Base-by-base conservation (phyloP, 2,888 invertebrate species). In the Lysandra bellargus region DNA sequence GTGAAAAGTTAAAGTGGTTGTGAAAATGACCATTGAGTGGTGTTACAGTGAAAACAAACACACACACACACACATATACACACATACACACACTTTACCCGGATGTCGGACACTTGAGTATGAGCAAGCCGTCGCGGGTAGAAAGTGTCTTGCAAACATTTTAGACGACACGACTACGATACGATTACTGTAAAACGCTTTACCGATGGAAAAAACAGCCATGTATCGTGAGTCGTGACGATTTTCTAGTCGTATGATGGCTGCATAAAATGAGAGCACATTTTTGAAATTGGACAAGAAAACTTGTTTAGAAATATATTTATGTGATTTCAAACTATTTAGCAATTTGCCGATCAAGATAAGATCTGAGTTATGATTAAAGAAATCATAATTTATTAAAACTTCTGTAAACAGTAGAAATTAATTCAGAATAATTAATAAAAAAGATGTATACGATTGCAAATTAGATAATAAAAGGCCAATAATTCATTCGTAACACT, bases 91-190 rank as follows among this genome's bases (percentile, higher is more conserved):
- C 80, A 79, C 80, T 84, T 84, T 84, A 85, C 85, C 86, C 86
- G 86, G 86, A 87, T 85, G 85, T 85, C 82, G 82, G 75, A 61
- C 74, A 75, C 79, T 82, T 88, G 86, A 85, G 88, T 88, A 88
- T 88, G 89, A 88, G 85, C 83, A 86, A 83, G 85, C 84, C 82
- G 86, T 86, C 86, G 84, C 82, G 82, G 84, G 85, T 88, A 89
- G 91, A 91, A 90, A 91, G 91, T 88, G 85, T 83, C 85, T 69
- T 17, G 4, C 33, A 17, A 69, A 14, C 69, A 69, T 37, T 69
- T 69, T 69, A 69, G 14, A 37, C 33, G 17, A 37, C 17, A 37
- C 69, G 33, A 69, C 33, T 69, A 37, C 33, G 33, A 69, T 37
- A 33, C 64, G 64, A 64, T 2, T 17, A 17, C 0, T 57, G 4